Base-by-base conservation (phyloP, 2,797 vertebrate species). In the Sebastolobus altivelis region DNA sequence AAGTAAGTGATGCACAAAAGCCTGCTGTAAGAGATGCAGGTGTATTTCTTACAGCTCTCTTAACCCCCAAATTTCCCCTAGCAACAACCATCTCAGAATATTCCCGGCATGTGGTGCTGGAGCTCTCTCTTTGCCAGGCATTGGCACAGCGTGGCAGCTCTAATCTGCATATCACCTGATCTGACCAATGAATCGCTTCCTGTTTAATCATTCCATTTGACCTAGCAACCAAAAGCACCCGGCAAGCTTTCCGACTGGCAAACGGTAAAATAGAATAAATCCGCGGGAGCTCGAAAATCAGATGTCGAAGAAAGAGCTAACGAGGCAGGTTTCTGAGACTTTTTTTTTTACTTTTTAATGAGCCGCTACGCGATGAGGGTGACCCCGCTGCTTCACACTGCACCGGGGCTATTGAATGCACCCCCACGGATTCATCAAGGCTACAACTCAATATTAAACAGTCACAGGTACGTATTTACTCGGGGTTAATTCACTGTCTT, bases 131-230 rank as follows among this genome's bases (percentile, higher is more conserved):
- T 84, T 79, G 78, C 86, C 82, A 87, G 75, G 71, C 83, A 77
- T 58, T 80, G 82, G 89, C 89, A 88, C 91, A 89, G 89, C 89
- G 85, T 35, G 66, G 16, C 72, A 63, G 72, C 80, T 87, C 69
- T 90, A 77, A 90, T 93, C 88, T 92, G 89, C 91, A 92, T 92
- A 87, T 89, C 89, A 87, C 89, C 84, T 87, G 89, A 89, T 90
- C 88, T 88, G 89, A 88, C 92, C 92, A 91, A 92, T 90, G 89
- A 88, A 80, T 76, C 0, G 68, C 82, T 78, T 89, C 83, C 75
- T 61, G 83, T 86, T 82, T 85, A 91, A 92, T 92, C 84, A 87
- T 84, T 83, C 83, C 65, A 80, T 91, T 92, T 92, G 83, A 90
- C 91, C 87, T 66, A 80, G 88, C 88, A 93, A 93, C 87, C 87